phyloP scores from a whole-genome alignment of 2,888 invertebrate genomes.

The Adineta ricciae region DNA sequence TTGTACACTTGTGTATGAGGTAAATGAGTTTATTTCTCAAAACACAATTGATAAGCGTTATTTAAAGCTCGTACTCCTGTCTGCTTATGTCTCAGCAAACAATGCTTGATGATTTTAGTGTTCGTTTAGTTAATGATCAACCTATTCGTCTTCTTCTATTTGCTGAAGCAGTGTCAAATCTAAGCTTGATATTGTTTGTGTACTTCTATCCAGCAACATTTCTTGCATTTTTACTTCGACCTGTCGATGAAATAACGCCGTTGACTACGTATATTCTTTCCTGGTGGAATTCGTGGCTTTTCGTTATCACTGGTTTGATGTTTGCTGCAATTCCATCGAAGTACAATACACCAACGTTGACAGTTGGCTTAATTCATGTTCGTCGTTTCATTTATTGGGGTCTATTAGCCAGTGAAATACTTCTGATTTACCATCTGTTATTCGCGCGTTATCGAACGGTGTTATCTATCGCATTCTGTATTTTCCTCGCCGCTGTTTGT shows the following conservation, averaged over 20 bases:
- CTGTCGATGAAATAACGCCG: not conserved
- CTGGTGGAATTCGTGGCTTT: not conserved
- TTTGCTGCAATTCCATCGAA: not conserved
- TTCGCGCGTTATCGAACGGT: not conserved
- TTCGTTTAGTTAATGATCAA: not conserved
- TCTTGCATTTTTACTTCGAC: not conserved
- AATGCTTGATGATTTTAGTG: not conserved
- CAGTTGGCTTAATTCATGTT: not conserved
- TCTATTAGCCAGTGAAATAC: not conserved
- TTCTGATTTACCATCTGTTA: not conserved
- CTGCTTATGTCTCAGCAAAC: not conserved
- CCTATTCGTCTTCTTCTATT: not conserved
- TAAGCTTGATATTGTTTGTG: not conserved
- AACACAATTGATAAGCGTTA: too few species aligned
- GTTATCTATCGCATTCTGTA: not conserved
- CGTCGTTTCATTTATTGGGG: not conserved
- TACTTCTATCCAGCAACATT: not conserved
- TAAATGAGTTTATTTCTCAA: too few species aligned
- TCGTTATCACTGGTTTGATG: not conserved
- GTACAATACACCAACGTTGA: not conserved
- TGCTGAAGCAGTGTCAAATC: not conserved
- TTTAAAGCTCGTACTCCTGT: too few species aligned
- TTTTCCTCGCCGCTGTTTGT: not conserved
- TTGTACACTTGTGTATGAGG: too few species aligned
- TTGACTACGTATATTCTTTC: not conserved